Evolutionary conservation across 2,113 vertebrate genomes (phyloP).

Genomic region (Malurus elegans): DNA sequence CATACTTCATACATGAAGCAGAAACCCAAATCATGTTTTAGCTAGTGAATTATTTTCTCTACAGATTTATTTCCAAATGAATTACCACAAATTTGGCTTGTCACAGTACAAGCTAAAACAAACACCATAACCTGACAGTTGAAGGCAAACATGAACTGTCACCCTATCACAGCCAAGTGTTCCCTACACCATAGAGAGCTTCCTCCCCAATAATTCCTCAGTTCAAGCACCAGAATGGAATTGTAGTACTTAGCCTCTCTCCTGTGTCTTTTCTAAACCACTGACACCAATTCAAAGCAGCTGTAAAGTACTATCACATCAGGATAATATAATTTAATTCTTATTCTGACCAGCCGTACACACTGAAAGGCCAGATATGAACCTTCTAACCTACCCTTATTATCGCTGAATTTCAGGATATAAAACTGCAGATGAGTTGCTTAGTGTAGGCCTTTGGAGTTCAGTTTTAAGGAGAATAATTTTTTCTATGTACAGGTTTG

Average conservation of each 20-base stretch:
- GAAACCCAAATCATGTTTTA: not conserved
- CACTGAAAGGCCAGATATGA: not conserved
- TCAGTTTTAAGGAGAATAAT: not conserved
- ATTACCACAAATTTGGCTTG: not conserved
- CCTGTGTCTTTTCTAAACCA: not conserved
- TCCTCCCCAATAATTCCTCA: not conserved
- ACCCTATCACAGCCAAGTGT: not conserved
- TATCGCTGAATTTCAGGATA: not conserved
- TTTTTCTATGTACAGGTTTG: not conserved
- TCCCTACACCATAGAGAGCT: not conserved
- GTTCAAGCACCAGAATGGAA: not conserved
- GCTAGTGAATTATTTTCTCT: not conserved
- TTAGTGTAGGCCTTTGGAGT: not conserved
- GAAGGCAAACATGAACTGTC: not conserved
- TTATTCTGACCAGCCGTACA: not conserved
- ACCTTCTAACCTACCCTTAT: not conserved
- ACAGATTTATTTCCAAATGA: not conserved
- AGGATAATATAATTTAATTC: not conserved
- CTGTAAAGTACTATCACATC: not conserved
- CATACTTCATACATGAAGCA: not conserved
- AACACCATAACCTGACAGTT: not conserved
- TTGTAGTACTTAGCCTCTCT: not conserved
- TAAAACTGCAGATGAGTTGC: not conserved
- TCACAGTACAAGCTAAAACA: not conserved
- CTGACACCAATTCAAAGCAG: not conserved